A percentile compares a stretch with the other conserved stretches of the same genome.
Conservation (phyloP, 2,113 vertebrate species). For the Amazona guildingii region DNA sequence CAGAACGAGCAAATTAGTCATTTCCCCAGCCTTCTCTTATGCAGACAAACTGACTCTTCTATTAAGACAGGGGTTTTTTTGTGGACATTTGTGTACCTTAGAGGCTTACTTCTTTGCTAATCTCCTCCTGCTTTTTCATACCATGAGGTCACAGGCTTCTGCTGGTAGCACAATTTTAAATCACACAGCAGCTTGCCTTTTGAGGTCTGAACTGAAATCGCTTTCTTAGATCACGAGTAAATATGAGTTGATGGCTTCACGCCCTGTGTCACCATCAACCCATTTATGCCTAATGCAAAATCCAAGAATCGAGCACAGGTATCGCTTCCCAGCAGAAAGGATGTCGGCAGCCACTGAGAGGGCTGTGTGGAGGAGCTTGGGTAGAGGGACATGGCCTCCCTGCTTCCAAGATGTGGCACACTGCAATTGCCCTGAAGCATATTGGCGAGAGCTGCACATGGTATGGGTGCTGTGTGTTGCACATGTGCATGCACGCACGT, state of each 20-base stretch:
- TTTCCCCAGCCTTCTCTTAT: constrained; percentile 19
- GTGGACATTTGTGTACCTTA: constrained; percentile 20
- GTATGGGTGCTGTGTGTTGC: neutral
- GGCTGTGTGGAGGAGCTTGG: rapidly evolving
- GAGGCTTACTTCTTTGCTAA: constrained; percentile 33
- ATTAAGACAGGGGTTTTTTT: neutral
- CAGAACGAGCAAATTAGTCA: constrained; percentile 16
- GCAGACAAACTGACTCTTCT: neutral
- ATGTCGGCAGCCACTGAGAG: neutral
- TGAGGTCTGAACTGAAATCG: neutral
- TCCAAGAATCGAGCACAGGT: rapidly evolving
- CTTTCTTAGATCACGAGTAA: constrained; percentile 17
- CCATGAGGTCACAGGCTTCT: constrained; percentile 14
- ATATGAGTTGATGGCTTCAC: neutral
- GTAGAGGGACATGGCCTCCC: neutral
- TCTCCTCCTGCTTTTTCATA: constrained; percentile 39
- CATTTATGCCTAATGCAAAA: neutral
- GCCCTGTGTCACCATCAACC: neutral
- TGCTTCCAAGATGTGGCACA: rapidly evolving
- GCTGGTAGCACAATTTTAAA: neutral
- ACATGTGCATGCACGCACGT: rapidly evolving
- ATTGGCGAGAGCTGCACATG: rapidly evolving
- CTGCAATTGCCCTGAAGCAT: neutral
- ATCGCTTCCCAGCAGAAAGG: neutral
- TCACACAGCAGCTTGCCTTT: neutral